A percentile compares a stretch with the other conserved stretches of the same genome.
phyloP scores from a whole-genome alignment of 1,140 invertebrate species.

The Lordiphosa mommai region DNA sequence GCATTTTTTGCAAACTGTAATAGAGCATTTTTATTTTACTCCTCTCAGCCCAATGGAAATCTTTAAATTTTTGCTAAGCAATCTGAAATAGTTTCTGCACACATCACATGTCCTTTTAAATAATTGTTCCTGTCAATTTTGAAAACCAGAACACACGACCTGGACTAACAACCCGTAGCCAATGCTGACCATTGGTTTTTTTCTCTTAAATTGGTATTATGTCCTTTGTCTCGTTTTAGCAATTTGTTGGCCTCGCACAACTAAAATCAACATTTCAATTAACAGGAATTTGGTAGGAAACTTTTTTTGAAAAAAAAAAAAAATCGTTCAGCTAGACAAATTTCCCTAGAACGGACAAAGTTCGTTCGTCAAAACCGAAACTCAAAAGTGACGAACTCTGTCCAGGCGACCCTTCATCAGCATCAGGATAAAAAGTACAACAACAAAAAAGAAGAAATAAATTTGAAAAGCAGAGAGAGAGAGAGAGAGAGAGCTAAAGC shows the following conservation, averaged over 20 bases:
- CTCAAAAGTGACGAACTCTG: constrained; percentile 64
- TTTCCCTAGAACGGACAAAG: constrained; percentile 44
- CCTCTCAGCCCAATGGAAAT: no score
- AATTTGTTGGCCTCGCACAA: constrained; percentile 30
- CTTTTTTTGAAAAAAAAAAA: constrained; percentile 22
- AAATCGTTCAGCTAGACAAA: constrained; percentile 23
- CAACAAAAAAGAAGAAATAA: constrained; percentile 45
- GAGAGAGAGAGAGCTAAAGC: background rate
- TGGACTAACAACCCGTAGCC: no score
- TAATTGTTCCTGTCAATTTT: background rate
- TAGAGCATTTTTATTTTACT: no score
- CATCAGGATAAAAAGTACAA: constrained; percentile 6
- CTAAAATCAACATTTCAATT: constrained; percentile 67
- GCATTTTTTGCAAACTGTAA: no score
- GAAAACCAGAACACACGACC: background rate
- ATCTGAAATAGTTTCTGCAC: no score
- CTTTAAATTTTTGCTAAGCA: no score
- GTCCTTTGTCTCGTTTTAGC: constrained; percentile 7
- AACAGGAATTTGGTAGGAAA: constrained; percentile 53
- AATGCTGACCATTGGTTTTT: background rate
- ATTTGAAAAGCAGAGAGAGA: constrained; percentile 23
- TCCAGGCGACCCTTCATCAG: constrained; percentile 20
- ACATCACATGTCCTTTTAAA: no score
- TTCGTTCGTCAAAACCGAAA: constrained; percentile 55
- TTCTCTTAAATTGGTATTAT: background rate